Base-by-base conservation (phyloP, 2,113 vertebrate genomes). In the Istiophorus platypterus region DNA sequence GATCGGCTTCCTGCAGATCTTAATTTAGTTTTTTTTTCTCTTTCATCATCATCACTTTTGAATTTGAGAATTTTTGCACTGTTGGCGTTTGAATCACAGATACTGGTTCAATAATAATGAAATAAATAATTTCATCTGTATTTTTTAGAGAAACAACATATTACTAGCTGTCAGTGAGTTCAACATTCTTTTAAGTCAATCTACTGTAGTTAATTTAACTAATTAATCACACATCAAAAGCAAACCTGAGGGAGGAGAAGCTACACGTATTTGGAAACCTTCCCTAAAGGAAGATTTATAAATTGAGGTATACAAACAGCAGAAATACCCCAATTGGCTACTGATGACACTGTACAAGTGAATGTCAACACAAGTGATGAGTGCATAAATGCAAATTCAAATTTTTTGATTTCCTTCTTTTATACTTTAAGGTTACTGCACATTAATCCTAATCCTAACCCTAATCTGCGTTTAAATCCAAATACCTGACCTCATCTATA, bases 181-280 rank as follows among this genome's bases (percentile, higher is more conserved):
- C 15, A 20, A 56, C 29, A 62, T 63, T 51, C 24, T 64, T 63
- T 70, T 29, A 64, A 76, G 64, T 58, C 27, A 29, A 15, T 52
- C 29, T 41, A 29, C 56, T 15, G 26, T 27, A 18, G 64, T 70
- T 47, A 76, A 76, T 82, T 56, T 49, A 71, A 76, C 49, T 63
- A 47, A 68, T 71, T 71, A 71, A 75, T 69, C 39, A 42, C 49
- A 69, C 65, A 63, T 73, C 72, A 75, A 64, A 56, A 65, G 47
- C 49, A 69, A 57, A 52, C 57, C 65, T 34, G 5, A 12, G 8
- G 49, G 37, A 74, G 24, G 13, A 37, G 54, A 37, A 59, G 56
- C 56, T 6, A 34, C 6, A 3, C 6, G 31, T 6, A 31, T 47
- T 18, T 75, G 64, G 64, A 62, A 62, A 63, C 14, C 24, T 31